Conservation (phyloP, 1,140 invertebrate genomes). For the Triops cancriformis region DNA sequence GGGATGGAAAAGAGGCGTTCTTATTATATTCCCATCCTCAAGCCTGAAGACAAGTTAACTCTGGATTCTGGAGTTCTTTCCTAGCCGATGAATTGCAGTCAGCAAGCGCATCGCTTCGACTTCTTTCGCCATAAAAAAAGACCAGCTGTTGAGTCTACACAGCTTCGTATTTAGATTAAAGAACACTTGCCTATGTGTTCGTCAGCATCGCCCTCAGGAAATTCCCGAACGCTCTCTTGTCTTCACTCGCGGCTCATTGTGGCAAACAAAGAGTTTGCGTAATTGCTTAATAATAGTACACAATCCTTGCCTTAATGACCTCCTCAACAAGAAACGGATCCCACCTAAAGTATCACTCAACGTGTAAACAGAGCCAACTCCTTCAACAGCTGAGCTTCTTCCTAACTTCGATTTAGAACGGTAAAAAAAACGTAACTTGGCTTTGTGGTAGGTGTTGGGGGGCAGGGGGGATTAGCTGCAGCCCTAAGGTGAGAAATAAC, state of each 20-base stretch:
- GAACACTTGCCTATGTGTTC: neutral
- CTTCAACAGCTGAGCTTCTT: neutral
- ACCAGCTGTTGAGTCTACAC: slow-evolving; percentile 9
- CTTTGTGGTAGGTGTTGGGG: too few relatives aligned
- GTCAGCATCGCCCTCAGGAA: neutral
- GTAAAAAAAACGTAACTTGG: neutral
- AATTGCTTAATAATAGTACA: too few relatives aligned
- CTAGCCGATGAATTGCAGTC: slow-evolving; percentile 3
- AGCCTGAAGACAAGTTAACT: neutral
- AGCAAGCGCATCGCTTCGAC: neutral
- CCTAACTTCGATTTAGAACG: neutral
- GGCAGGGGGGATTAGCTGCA: neutral
- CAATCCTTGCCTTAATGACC: too few relatives aligned
- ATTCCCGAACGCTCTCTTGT: neutral
- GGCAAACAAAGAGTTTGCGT: too few relatives aligned
- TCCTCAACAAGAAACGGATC: neutral
- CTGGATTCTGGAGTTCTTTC: neutral
- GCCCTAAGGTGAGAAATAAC: slow-evolving; percentile 9
- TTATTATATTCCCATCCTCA: neutral
- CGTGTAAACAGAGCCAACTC: neutral
- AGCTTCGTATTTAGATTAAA: slow-evolving; percentile 2
- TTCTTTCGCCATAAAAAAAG: neutral
- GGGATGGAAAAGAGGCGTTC: neutral
- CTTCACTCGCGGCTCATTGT: neutral
- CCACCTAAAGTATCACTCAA: neutral